Base-by-base conservation (phyloP, 2,888 invertebrate genomes). In the Julus scanicus region DNA sequence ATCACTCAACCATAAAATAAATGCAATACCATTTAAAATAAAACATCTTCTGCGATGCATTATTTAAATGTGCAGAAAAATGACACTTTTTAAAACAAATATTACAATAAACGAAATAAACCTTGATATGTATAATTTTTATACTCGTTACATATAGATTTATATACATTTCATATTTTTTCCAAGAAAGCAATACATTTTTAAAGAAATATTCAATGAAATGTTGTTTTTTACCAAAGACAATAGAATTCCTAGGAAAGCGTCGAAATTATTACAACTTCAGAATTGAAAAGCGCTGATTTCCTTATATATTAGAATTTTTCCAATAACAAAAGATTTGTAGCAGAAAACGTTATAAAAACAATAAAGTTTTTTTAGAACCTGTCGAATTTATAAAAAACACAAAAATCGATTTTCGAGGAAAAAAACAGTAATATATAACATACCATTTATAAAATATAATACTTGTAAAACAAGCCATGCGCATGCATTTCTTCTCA, bases 381-480 rank as follows among this genome's bases (percentile, higher is more conserved):
- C 20, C 20, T 71, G 71, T 71, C 71, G 71, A 71, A 20, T 71
- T 9, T 20, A 71, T 71, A 71, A 71, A 71, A 71, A 11, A 29
- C n/a, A 4, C 71, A 71, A 71, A 71, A 71, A 80, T 37, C 80
- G 37, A 80, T 80, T 80, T 80, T 63, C 80, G 1, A 71, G 29
- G 29, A 29, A 71, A 63, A 63, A 71, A 9, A 37, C 44, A 44
- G 44, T 1, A 44, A 44, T 44, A 44, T 44, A 80, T 29, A 71
- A 71, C 71, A 29, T 71, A 37, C 80, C 80, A 15, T 80, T 80
- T 11, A 37, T 37, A 13, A 80, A 37, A 80, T 11, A 71, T 29
- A 71, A 71, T 5, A 80, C 71, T 71, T 71, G 20, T 71, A 20
- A 20, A 20, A 11, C 71, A 71, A 29, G 71, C 20, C 71, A 71